Conservation (phyloP, 2,888 invertebrate genomes). For the Rhogogaster chlorosoma region DNA sequence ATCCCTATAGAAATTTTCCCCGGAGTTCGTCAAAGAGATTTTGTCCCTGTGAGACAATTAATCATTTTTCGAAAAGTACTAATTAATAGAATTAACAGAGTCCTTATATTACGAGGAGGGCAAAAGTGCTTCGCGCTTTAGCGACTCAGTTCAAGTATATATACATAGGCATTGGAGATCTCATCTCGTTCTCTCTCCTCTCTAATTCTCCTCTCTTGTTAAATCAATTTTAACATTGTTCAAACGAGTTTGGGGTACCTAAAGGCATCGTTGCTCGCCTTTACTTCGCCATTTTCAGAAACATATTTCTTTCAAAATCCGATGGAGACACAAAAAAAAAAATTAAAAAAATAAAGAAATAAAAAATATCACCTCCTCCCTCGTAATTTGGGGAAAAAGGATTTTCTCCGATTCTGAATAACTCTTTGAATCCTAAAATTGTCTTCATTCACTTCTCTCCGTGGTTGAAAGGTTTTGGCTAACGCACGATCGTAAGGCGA, state of each 20-base stretch:
- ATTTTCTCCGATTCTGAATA: background rate
- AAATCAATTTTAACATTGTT: slow-evolving; percentile 6
- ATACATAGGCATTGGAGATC: background rate
- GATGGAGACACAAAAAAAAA: too few relatives aligned
- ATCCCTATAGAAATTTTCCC: background rate
- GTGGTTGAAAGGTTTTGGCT: background rate
- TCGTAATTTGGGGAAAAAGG: background rate
- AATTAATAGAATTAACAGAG: slow-evolving; percentile 28
- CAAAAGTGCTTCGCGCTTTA: slow-evolving; percentile 7
- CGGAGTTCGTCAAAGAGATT: slow-evolving; percentile 9
- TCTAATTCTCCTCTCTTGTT: background rate
- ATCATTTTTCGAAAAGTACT: slow-evolving; percentile 15
- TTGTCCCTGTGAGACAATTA: slow-evolving; percentile 1
- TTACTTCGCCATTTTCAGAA: background rate
- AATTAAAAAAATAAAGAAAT: too few relatives aligned
- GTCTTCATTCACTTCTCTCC: background rate
- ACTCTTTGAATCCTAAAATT: background rate
- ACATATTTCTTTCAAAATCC: background rate
- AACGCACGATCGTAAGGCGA: slow-evolving; percentile 10
- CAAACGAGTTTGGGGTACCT: background rate
- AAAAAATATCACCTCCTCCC: background rate
- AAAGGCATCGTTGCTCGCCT: background rate
- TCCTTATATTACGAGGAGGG: slow-evolving; percentile 7
- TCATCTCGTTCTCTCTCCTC: background rate
- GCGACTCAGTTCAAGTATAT: background rate